Conservation (phyloP, 2,797 vertebrate species). For the Eulemur rubriventer region DNA sequence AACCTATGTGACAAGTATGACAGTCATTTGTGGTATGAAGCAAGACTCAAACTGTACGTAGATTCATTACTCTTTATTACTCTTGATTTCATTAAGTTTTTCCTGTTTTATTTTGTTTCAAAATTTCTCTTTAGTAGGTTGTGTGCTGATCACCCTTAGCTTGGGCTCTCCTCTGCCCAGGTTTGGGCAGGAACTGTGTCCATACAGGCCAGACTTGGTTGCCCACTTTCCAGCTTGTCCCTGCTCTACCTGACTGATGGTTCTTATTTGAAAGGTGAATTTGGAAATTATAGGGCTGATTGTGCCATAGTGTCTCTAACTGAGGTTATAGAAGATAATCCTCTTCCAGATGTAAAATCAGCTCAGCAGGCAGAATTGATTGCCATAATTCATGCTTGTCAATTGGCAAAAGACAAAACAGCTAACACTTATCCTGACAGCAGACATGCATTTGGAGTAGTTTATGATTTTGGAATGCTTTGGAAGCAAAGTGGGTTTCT, state of each 20-base stretch:
- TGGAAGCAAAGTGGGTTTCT: neutral
- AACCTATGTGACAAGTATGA: constrained; percentile 85
- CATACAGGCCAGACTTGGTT: neutral
- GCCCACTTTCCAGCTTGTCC: neutral
- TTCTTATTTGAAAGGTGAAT: neutral
- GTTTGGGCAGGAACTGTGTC: no score
- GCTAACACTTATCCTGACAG: neutral
- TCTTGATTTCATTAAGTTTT: constrained; percentile 62
- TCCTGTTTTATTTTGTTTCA: constrained; percentile 33
- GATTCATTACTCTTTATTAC: constrained; percentile 79
- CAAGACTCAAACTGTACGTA: constrained; percentile 87
- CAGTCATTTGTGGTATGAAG: constrained; percentile 85
- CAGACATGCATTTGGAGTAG: neutral
- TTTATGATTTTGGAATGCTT: neutral
- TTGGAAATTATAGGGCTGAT: neutral
- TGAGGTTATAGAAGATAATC: neutral
- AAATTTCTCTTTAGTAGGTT: constrained; percentile 25
- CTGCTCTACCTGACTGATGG: neutral
- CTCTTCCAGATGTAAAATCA: neutral
- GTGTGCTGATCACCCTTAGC: constrained; percentile 66
- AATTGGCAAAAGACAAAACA: neutral
- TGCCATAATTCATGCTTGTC: neutral
- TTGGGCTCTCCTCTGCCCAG: no score
- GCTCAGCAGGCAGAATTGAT: neutral
- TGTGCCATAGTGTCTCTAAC: neutral